Percentiles rank a stretch among this genome's conserved stretches.
These are phyloP conservation scores for Dysdera silvatica DNA, from an alignment of 1,140 invertebrate species.

Conservation along the genomic window DNA sequence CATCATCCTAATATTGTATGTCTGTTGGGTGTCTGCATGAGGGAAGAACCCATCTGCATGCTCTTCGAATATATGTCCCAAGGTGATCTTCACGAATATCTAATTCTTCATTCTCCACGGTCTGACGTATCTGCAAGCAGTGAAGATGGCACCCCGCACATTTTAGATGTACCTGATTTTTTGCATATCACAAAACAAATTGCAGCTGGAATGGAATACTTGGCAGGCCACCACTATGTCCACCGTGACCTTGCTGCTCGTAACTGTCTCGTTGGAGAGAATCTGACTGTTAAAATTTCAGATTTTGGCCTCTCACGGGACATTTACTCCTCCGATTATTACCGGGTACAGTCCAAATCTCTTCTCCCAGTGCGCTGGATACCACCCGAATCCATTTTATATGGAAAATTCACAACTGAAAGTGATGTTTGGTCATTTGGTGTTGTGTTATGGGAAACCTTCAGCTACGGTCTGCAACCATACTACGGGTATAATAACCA, in stretches of 20 bases:
- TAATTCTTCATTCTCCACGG: constrained; percentile 74
- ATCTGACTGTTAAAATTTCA: constrained; percentile 88
- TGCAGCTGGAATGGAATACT: constrained; percentile 91
- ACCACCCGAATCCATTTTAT: constrained; percentile 93
- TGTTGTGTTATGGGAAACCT: constrained; percentile 95
- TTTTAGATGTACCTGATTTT: constrained; percentile 69
- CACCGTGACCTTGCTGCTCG: constrained; percentile 92
- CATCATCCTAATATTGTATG: constrained; percentile 94
- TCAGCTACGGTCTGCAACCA: constrained; percentile 88
- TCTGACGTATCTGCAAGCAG: constrained; percentile 55
- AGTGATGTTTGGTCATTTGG: constrained; percentile 98
- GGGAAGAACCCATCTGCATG: constrained; percentile 89
- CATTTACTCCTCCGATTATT: constrained; percentile 73
- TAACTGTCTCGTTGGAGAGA: constrained; percentile 90
- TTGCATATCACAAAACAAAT: constrained; percentile 80
- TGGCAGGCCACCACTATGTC: constrained; percentile 88
- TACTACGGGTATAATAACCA: constrained; percentile 91
- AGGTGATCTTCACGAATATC: constrained; percentile 89
- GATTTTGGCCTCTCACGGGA: constrained; percentile 88
- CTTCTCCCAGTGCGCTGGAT: constrained; percentile 62
- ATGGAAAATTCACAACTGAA: constrained; percentile 91
- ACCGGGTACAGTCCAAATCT: constrained; percentile 48
- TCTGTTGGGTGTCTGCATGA: constrained; percentile 80
- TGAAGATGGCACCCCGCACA: constrained; percentile 16
- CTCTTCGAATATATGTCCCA: constrained; percentile 90